Evolutionary conservation across 2,113 vertebrate genomes (phyloP).

Genomic region (Anthoscopus minutus): DNA sequence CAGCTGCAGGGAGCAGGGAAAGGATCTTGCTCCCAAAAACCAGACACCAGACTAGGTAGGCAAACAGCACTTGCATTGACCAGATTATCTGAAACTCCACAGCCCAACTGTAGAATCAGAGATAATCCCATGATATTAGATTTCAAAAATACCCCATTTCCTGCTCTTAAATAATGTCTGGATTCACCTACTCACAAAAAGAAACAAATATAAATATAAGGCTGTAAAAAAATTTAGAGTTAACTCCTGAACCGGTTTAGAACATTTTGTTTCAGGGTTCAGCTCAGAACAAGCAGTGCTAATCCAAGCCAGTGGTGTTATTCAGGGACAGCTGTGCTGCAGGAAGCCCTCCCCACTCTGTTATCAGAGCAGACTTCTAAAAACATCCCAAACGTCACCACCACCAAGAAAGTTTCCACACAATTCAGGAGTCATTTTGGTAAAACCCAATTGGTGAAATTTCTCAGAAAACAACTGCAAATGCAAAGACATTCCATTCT

Average conservation of each 20-base stretch:
- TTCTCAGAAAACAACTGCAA: not conserved
- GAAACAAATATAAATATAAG: not conserved
- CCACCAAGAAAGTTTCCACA: not conserved
- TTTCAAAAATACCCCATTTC: not conserved
- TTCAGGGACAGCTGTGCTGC: not conserved
- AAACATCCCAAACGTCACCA: not conserved
- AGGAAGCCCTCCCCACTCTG: not conserved
- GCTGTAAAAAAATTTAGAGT: not conserved
- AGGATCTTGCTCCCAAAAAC: not conserved
- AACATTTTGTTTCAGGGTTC: not conserved
- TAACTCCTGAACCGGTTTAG: not conserved
- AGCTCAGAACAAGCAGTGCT: not conserved
- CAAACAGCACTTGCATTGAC: not conserved
- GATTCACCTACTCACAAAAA: not conserved
- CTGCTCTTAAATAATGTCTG: not conserved
- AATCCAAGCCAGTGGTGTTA: not conserved
- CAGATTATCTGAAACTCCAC: not conserved
- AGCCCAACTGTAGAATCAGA: not conserved
- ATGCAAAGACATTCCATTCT: not conserved
- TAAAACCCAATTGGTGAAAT: fast-evolving
- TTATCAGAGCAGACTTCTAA: not conserved
- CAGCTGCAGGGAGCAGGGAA: not conserved
- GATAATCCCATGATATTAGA: not conserved
- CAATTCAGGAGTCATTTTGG: not conserved
- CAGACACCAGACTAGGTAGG: not conserved